A percentile compares a stretch with the other conserved stretches of the same genome.
These are phyloP conservation scores for Xiphias gladius DNA, from an alignment of 2,113 vertebrate species.

Conservation along the genomic window DNA sequence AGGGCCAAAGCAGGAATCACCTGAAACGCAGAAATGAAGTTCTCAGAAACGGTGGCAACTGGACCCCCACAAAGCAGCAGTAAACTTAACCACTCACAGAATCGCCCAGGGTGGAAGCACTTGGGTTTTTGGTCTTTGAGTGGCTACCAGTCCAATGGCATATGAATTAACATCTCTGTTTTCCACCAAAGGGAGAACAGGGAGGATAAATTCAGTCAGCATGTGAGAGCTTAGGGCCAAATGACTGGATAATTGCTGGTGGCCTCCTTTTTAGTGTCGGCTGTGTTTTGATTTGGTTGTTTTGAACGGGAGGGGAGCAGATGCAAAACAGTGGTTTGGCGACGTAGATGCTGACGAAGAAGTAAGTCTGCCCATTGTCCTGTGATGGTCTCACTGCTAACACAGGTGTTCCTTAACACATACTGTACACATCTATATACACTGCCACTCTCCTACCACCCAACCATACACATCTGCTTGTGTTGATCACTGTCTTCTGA, in stretches of 20 bases:
- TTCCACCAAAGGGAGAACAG: slow-evolving; percentile 72
- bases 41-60: slow-evolving; percentile 70
- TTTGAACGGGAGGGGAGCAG: slow-evolving; percentile 62
- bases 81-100: slow-evolving; percentile 77
- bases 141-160: slow-evolving; percentile 77
- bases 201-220: slow-evolving; percentile 75
- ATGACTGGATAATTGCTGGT: slow-evolving; percentile 77
- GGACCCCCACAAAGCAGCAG: slow-evolving; percentile 73
- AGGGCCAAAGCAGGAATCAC: slow-evolving; percentile 35
- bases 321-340: slow-evolving; percentile 46
- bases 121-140: slow-evolving; percentile 75
- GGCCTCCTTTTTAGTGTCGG: slow-evolving; percentile 70
- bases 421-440: background rate
- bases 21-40: slow-evolving; percentile 51
- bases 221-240: slow-evolving; percentile 77
- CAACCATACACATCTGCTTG: background rate
- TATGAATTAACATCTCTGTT: slow-evolving; percentile 78
- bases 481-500: slow-evolving; percentile 7
- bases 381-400: background rate
- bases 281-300: slow-evolving; percentile 72
- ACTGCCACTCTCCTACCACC: background rate
- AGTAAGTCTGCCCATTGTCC: background rate
- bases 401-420: slow-evolving; percentile 6
- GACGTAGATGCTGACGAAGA: slow-evolving; percentile 39
- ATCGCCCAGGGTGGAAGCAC: slow-evolving; percentile 73